A percentile compares a stretch with the other conserved stretches of the same genome.
These are phyloP conservation scores for Cryptotermes secundus DNA, from an alignment of 1,140 invertebrate genomes.

Conservation along the genomic window DNA sequence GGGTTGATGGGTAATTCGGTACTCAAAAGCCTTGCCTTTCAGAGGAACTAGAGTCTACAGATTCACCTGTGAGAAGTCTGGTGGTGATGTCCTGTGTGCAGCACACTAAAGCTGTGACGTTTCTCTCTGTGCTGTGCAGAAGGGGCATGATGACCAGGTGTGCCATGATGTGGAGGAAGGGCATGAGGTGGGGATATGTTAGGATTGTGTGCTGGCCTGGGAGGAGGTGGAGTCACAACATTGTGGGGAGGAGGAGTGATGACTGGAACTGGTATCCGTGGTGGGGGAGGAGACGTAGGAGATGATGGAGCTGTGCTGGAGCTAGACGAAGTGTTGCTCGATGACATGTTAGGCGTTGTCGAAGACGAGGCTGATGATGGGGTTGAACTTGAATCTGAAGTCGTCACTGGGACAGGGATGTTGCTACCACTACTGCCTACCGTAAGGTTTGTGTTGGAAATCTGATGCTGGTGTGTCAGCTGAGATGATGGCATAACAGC, in stretches of 20 bases:
- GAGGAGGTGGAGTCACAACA: conserved; percentile 31
- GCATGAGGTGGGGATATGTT: background rate
- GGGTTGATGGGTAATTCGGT: too few relatives aligned
- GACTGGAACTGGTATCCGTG: conserved; percentile 45
- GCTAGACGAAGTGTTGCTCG: conserved; percentile 58
- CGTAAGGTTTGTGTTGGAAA: background rate
- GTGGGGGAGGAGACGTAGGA: conserved; percentile 49
- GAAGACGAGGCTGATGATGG: conserved; percentile 56
- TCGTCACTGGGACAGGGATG: background rate
- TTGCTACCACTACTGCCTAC: background rate
- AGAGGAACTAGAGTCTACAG: too few relatives aligned
- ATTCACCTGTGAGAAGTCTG: conserved; percentile 50
- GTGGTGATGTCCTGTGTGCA: conserved; percentile 54
- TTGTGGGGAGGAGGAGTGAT: conserved; percentile 33
- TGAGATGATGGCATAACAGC: background rate
- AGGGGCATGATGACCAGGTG: conserved; percentile 43
- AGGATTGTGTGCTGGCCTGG: conserved; percentile 14
- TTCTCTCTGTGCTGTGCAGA: conserved; percentile 58
- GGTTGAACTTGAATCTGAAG: conserved; percentile 55
- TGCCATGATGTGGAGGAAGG: conserved; percentile 40
- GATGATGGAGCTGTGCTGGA: conserved; percentile 60
- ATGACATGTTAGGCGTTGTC: conserved; percentile 62
- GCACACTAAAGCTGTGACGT: conserved; percentile 66
- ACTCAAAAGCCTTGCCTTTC: too few relatives aligned
- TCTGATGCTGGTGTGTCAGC: background rate